A percentile compares a stretch with the other conserved stretches of the same genome.
These are phyloP conservation scores for Heterochromis multidens DNA, from an alignment of 2,113 vertebrate species.

Conservation along the genomic window DNA sequence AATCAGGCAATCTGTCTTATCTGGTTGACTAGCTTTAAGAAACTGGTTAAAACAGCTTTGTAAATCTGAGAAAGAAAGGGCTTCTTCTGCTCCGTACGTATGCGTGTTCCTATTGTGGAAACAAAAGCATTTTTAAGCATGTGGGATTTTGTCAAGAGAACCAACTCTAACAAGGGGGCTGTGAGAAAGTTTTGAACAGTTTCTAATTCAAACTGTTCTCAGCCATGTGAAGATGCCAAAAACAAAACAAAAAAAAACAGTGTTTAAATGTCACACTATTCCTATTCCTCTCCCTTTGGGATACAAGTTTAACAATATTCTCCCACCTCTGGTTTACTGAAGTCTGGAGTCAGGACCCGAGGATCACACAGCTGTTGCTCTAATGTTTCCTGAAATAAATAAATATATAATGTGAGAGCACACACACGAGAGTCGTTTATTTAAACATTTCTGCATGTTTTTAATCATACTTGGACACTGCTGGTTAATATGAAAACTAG, in stretches of 20 bases:
- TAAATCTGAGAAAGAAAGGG: neutral
- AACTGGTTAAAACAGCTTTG: neutral
- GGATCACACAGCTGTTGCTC: slow-evolving; percentile 87
- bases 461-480: neutral
- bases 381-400: slow-evolving; percentile 81
- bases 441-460: neutral
- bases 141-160: neutral
- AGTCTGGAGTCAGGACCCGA: slow-evolving; percentile 84
- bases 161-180: neutral
- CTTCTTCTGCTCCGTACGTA: neutral
- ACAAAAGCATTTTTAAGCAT: neutral
- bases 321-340: slow-evolving; percentile 94
- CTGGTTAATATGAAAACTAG: neutral
- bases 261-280: neutral
- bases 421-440: neutral
- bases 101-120: neutral
- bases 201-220: neutral
- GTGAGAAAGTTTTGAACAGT: neutral
- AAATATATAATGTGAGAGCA: neutral
- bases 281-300: neutral
- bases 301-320: neutral
- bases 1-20: neutral
- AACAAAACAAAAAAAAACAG: neutral
- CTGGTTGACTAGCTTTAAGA: no score
- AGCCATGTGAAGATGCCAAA: neutral